Conservation (phyloP, 1,140 invertebrate species). For the Akabosia matsudoensis region DNA sequence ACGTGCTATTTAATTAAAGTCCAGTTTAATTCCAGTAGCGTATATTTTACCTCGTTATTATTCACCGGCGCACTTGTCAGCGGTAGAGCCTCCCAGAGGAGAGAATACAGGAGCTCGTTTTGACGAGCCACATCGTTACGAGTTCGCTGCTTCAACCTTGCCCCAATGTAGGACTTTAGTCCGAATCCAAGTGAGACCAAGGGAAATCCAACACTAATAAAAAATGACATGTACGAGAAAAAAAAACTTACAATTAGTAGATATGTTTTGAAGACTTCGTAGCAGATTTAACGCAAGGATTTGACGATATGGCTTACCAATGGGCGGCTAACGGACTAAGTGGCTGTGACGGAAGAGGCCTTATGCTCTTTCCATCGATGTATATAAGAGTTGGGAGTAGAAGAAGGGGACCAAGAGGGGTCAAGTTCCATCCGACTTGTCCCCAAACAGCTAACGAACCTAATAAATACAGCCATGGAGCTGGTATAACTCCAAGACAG, state of each 20-base stretch:
- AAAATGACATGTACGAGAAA: background rate
- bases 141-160: constrained; percentile 43
- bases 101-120: constrained; percentile 43
- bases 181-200: constrained; percentile 47
- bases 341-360: constrained; percentile 77
- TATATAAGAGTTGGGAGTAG: constrained; percentile 45
- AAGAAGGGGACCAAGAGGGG: constrained; percentile 42
- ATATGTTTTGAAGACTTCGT: background rate
- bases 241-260: background rate
- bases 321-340: constrained; percentile 96
- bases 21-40: background rate
- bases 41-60: constrained; percentile 45
- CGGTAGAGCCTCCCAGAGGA: constrained; percentile 46
- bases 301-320: constrained; percentile 63
- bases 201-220: constrained; percentile 43
- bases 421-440: constrained; percentile 41
- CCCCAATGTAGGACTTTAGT: constrained; percentile 43
- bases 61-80: constrained; percentile 39
- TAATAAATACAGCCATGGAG: constrained; percentile 93
- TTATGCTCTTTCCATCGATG: constrained; percentile 44
- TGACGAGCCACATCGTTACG: constrained; percentile 44
- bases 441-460: constrained; percentile 45
- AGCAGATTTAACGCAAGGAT: background rate
- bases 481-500: constrained; percentile 98
- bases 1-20: background rate